Evolutionary conservation across 2,113 vertebrate genomes (phyloP).

Genomic region (Gobio gobio): DNA sequence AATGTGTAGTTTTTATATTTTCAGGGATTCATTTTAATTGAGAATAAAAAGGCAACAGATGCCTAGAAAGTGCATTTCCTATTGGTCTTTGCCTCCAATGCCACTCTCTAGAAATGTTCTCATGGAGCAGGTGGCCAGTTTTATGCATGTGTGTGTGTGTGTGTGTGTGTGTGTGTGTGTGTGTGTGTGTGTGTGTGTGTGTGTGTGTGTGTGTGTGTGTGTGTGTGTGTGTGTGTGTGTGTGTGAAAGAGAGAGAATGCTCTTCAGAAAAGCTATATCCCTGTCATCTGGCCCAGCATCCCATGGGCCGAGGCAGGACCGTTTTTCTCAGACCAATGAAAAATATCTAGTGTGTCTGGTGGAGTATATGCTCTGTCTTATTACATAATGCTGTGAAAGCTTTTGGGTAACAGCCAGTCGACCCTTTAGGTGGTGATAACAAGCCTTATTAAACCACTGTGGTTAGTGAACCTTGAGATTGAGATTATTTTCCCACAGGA

Average conservation of each 20-base stretch:
- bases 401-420: not conserved
- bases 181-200: not conserved
- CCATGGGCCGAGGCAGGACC: not conserved
- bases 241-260: not conserved
- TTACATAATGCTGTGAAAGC: conserved; percentile 32
- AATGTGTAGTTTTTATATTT: not conserved
- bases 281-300: conserved; percentile 17
- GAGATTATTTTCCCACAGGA: not conserved
- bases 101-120: conserved; percentile 17
- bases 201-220: conserved; percentile 6
- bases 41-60: conserved; percentile 10
- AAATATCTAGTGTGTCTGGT: not conserved
- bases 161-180: conserved; percentile 8
- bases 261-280: conserved; percentile 15
- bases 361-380: conserved; percentile 15
- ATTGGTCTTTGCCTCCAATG: not conserved
- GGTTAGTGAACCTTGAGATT: not conserved
- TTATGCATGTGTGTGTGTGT: not conserved
- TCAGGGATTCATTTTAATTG: not conserved
- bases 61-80: not conserved
- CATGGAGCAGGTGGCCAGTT: not conserved
- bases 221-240: conserved; percentile 4
- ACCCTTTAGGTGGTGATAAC: not conserved
- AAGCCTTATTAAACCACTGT: not conserved
- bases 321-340: conserved; percentile 24